Percentiles rank a stretch among this genome's conserved stretches.
Conservation (phyloP, 2,797 vertebrate species). For the Dryobates pubescens region DNA sequence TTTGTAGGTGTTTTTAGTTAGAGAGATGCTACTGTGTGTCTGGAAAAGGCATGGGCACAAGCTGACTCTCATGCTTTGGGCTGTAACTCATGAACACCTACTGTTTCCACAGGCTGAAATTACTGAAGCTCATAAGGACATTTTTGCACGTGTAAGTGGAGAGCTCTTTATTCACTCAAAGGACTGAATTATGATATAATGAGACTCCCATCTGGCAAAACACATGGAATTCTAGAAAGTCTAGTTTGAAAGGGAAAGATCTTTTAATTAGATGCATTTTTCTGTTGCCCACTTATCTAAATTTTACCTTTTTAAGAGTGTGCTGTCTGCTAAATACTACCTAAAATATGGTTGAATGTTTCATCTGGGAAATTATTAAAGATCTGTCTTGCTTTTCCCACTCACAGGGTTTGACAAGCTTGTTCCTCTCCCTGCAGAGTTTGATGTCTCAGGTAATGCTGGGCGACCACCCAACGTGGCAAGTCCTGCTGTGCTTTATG, state of each 20-base stretch:
- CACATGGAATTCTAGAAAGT: neutral
- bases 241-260: neutral
- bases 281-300: neutral
- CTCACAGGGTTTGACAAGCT: neutral
- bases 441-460: neutral
- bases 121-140: neutral
- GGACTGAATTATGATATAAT: neutral
- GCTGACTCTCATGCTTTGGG: neutral
- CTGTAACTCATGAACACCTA: neutral
- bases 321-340: neutral
- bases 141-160: neutral
- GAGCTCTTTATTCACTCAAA: neutral
- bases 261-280: neutral
- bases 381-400: neutral
- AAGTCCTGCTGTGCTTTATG: fast-evolving
- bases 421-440: neutral
- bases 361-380: neutral
- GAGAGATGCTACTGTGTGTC: neutral
- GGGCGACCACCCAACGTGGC: neutral
- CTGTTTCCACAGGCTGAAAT: neutral
- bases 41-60: neutral
- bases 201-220: neutral
- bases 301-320: neutral
- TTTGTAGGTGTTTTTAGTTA: neutral
- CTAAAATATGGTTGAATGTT: neutral